These are phyloP conservation scores for Lordiphosa stackelbergi DNA, from an alignment of 1,140 invertebrate species.

Conservation along the genomic window DNA sequence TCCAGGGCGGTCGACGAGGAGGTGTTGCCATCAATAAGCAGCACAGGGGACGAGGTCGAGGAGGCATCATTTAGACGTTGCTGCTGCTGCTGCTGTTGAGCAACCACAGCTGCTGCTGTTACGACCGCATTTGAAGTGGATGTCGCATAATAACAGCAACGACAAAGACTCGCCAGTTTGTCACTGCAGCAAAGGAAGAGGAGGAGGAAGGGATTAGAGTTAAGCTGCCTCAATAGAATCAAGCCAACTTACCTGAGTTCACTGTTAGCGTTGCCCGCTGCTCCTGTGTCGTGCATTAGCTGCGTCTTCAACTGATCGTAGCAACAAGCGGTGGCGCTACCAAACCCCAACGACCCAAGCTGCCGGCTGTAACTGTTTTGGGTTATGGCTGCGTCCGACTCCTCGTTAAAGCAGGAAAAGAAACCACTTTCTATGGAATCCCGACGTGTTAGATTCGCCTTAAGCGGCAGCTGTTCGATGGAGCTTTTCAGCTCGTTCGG, in stretches of 20 bases:
- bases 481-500: slow-evolving; percentile 50
- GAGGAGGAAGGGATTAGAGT: background rate
- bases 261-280: slow-evolving; percentile 29
- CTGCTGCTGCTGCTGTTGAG: slow-evolving; percentile 40
- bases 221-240: background rate
- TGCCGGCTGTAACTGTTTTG: slow-evolving; percentile 60
- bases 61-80: slow-evolving; percentile 77
- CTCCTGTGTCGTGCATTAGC: slow-evolving; percentile 78
- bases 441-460: slow-evolving; percentile 80
- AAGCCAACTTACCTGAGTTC: slow-evolving; percentile 60
- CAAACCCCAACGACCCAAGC: slow-evolving; percentile 44
- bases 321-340: slow-evolving; percentile 44
- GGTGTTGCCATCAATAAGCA: slow-evolving; percentile 78
- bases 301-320: slow-evolving; percentile 71
- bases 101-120: slow-evolving; percentile 38
- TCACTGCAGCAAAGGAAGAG: slow-evolving; percentile 43
- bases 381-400: slow-evolving; percentile 77
- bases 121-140: slow-evolving; percentile 51
- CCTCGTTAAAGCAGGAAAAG: slow-evolving; percentile 89
- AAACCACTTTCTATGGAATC: slow-evolving; percentile 94
- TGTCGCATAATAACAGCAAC: slow-evolving; percentile 71
- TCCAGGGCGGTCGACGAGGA: slow-evolving; percentile 78
- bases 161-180: slow-evolving; percentile 71
- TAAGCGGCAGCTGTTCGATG: slow-evolving; percentile 55
- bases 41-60: slow-evolving; percentile 79